A percentile compares a stretch with the other conserved stretches of the same genome.
Conservation (phyloP, 1,140 invertebrate genomes). For the Tetragnatha versicolor region DNA sequence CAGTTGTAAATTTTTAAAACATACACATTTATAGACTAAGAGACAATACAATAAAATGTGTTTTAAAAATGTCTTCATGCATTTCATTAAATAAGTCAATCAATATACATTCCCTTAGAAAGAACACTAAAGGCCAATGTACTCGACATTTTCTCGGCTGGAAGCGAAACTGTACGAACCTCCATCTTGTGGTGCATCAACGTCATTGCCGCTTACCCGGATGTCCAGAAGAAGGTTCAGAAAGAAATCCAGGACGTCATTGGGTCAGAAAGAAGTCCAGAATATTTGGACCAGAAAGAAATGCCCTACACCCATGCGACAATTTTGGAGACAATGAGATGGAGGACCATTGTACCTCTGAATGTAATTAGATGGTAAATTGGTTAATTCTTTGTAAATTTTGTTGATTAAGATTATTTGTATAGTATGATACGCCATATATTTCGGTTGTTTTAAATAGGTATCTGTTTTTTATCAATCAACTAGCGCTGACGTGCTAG, state of each 20-base stretch:
- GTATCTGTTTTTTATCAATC: too few relatives aligned
- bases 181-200: conserved; percentile 62
- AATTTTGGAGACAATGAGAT: conserved; percentile 21
- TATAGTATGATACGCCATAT: too few relatives aligned
- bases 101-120: not conserved
- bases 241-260: conserved; percentile 71
- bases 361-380: conserved; percentile 29
- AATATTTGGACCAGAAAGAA: conserved; percentile 39
- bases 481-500: too few relatives aligned
- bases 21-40: too few relatives aligned
- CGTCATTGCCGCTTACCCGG: conserved; percentile 61
- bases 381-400: too few relatives aligned
- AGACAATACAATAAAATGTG: too few relatives aligned
- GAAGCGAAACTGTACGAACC: conserved; percentile 62
- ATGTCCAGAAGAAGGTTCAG: conserved; percentile 61
- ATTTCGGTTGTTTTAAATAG: too few relatives aligned
- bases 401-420: too few relatives aligned
- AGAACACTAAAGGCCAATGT: conserved; percentile 46
- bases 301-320: conserved; percentile 36
- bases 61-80: too few relatives aligned
- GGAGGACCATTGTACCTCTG: conserved; percentile 22
- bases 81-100: too few relatives aligned
- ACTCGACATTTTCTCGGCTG: conserved; percentile 59
- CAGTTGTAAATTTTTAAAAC: too few relatives aligned
- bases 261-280: conserved; percentile 58